Percentiles rank a stretch among this genome's conserved stretches.
These are phyloP conservation scores for Galerucella pusilla DNA, from an alignment of 2,888 invertebrate genomes.

Conservation along the genomic window DNA sequence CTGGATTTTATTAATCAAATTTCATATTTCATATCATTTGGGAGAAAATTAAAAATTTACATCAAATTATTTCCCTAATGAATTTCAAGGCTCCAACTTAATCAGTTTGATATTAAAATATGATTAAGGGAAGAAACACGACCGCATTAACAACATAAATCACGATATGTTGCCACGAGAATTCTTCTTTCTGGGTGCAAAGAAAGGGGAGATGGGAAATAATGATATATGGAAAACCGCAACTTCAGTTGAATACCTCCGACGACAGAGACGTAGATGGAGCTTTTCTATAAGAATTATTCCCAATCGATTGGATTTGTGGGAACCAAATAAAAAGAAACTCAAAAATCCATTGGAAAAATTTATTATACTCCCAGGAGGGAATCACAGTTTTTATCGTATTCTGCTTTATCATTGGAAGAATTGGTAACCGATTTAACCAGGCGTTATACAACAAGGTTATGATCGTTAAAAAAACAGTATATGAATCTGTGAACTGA, in stretches of 20 bases:
- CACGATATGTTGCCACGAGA: not conserved
- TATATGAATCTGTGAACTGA: too few relatives aligned
- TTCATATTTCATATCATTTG: too few relatives aligned
- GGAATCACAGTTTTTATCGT: not conserved
- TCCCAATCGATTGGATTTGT: not conserved
- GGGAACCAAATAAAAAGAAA: not conserved
- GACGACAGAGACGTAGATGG: constrained; percentile 6
- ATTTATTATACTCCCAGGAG: not conserved
- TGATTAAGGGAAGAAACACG: not conserved
- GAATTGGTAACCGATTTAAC: not conserved
- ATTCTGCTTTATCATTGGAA: not conserved
- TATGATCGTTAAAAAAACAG: too few relatives aligned
- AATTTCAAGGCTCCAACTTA: not conserved
- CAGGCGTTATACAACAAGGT: too few relatives aligned
- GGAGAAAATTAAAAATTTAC: too few relatives aligned
- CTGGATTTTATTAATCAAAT: too few relatives aligned
- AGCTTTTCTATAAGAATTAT: constrained; percentile 1
- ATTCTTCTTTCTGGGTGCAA: not conserved
- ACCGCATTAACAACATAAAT: constrained; percentile 1
- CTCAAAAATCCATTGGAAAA: not conserved
- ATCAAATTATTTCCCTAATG: not conserved
- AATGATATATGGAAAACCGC: constrained; percentile 15
- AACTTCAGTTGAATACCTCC: not conserved
- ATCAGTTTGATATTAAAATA: not conserved
- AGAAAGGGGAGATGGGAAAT: constrained; percentile 1